These are phyloP conservation scores for Olivierus martensii DNA, from an alignment of 1,140 invertebrate genomes.

Conservation along the genomic window DNA sequence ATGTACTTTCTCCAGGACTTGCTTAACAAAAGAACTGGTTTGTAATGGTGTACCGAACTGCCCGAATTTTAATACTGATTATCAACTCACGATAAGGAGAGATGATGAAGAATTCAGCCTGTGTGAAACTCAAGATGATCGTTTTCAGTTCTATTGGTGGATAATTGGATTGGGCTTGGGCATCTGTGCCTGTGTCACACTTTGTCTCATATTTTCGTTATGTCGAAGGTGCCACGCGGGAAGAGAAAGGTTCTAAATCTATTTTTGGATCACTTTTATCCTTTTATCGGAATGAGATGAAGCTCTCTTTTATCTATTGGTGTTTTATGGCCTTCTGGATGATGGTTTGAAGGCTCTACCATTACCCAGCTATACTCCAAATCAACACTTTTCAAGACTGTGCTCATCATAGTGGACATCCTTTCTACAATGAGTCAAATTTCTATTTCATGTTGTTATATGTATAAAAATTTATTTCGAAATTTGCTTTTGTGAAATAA, in stretches of 20 bases:
- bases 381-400: too few relatives aligned
- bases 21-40: constrained; percentile 60
- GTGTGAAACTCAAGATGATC: neutral
- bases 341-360: too few relatives aligned
- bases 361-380: too few relatives aligned
- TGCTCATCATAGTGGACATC: too few relatives aligned
- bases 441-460: too few relatives aligned
- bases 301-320: too few relatives aligned
- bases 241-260: constrained; percentile 8
- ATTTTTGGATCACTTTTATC: too few relatives aligned
- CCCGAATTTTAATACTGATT: constrained; percentile 32
- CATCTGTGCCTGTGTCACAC: constrained; percentile 5
- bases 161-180: constrained; percentile 10
- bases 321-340: too few relatives aligned
- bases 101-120: neutral
- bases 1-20: constrained; percentile 62
- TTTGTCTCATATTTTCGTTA: constrained; percentile 8
- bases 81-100: neutral
- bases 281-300: too few relatives aligned
- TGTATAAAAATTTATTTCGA: too few relatives aligned
- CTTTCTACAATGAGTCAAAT: too few relatives aligned
- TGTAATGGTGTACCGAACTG: constrained; percentile 79
- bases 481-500: too few relatives aligned
- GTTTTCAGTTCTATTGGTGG: constrained; percentile 8
- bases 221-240: constrained; percentile 5